phyloP scores from a whole-genome alignment of 2,113 vertebrate genomes.

The Hippotragus niger region DNA sequence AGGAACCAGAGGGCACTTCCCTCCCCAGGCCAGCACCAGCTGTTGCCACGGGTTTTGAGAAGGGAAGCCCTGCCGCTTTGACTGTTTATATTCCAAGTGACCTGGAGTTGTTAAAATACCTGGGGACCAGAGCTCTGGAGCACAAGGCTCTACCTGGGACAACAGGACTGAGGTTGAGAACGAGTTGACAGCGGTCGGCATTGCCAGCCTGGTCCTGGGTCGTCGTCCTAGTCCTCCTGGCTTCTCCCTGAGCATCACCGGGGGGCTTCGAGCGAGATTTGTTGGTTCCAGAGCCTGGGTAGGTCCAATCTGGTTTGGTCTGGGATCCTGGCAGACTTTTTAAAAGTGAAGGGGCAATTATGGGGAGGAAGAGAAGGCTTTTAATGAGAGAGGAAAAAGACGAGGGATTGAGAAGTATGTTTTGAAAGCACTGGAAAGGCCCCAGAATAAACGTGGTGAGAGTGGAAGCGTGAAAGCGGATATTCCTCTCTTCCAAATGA shows the following conservation, averaged over 20 bases:
- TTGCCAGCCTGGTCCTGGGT: not conserved
- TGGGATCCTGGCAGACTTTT: not conserved
- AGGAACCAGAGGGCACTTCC: not conserved
- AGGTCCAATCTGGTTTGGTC: constrained; percentile 34
- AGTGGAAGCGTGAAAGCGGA: not conserved
- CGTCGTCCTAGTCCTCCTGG: not conserved
- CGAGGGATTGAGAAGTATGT: not conserved
- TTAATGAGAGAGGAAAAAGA: not conserved
- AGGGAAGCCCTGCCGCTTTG: not conserved
- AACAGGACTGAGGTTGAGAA: not conserved
- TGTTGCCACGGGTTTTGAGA: not conserved
- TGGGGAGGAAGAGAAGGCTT: not conserved
- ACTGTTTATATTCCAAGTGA: constrained; percentile 35
- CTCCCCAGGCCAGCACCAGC: not conserved
- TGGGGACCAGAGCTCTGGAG: not conserved
- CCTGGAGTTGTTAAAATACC: not conserved
- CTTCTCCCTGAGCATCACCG: not conserved
- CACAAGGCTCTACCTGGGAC: not conserved
- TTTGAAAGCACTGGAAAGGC: not conserved
- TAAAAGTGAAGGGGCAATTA: not conserved
- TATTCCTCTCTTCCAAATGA: not conserved
- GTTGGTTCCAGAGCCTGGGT: constrained; percentile 37
- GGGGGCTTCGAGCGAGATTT: not conserved
- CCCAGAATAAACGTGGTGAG: not conserved
- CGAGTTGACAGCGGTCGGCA: not conserved